Percentiles rank a stretch among this genome's conserved stretches.
phyloP scores from a whole-genome alignment of 2,113 vertebrate species.

The Leptobrachium ailaonicum region DNA sequence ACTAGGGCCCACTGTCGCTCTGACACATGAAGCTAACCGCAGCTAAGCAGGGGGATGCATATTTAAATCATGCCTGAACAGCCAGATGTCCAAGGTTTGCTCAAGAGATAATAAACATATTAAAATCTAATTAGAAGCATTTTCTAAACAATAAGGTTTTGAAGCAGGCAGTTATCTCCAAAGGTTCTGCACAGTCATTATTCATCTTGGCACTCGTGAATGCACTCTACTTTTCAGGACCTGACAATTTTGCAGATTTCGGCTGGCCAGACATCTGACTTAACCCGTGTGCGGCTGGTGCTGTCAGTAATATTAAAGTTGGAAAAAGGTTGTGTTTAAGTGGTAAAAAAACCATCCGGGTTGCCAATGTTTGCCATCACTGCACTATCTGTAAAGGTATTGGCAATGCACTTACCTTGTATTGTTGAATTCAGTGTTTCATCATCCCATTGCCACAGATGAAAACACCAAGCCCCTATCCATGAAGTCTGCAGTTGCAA shows the following conservation, averaged over 20 bases:
- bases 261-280: too few species aligned
- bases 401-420: too few species aligned
- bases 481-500: too few species aligned
- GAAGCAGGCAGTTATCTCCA: constrained; percentile 29
- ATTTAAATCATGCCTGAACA: constrained; percentile 58
- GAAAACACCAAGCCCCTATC: too few species aligned
- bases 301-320: too few species aligned
- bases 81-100: constrained; percentile 40
- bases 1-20: constrained; percentile 56
- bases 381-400: too few species aligned
- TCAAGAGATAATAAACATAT: constrained; percentile 34
- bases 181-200: constrained; percentile 40
- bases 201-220: constrained; percentile 22
- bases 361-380: too few species aligned
- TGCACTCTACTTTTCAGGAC: neutral
- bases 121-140: constrained; percentile 46
- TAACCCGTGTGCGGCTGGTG: too few species aligned
- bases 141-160: constrained; percentile 47
- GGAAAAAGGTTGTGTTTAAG: too few species aligned
- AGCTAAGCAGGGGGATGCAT: constrained; percentile 51
- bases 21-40: constrained; percentile 51
- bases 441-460: too few species aligned
- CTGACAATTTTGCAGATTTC: constrained; percentile 13
- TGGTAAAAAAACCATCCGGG: too few species aligned
- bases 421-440: too few species aligned